Conservation (phyloP, 64 coral and sea anemone genomes). For the Montipora efflorescens region DNA sequence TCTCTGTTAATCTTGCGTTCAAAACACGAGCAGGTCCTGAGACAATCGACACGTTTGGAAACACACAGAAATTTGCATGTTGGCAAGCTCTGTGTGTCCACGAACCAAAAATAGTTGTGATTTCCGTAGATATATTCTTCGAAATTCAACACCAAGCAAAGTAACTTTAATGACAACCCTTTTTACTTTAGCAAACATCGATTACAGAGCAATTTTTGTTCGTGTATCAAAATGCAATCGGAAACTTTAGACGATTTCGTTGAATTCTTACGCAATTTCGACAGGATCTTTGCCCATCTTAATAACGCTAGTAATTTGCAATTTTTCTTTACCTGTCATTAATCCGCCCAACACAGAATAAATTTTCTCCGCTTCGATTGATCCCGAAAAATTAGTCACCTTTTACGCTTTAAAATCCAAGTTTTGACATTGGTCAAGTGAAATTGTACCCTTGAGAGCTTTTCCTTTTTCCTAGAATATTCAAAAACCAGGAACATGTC, state of each 20-base stretch:
- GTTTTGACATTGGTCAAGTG: neutral
- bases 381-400: neutral
- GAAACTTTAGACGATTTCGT: constrained; percentile 30
- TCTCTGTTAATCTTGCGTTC: neutral
- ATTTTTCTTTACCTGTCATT: constrained; percentile 50
- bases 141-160: constrained; percentile 46
- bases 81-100: constrained; percentile 47
- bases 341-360: constrained; percentile 8
- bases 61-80: constrained; percentile 70
- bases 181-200: constrained; percentile 42
- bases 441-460: neutral
- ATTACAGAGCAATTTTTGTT: constrained; percentile 20
- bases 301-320: constrained; percentile 53
- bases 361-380: constrained; percentile 14
- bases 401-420: neutral
- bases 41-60: constrained; percentile 25
- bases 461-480: neutral
- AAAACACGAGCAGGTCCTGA: constrained; percentile 3
- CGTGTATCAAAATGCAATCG: constrained; percentile 37
- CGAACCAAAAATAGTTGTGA: constrained; percentile 37
- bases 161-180: constrained; percentile 9
- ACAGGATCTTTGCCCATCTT: constrained; percentile 23
- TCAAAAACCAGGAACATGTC: neutral
- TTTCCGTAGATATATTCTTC: neutral
- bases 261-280: constrained; percentile 54